phyloP scores from a whole-genome alignment of 2,888 invertebrate species.

The Stratiomys singularior region DNA sequence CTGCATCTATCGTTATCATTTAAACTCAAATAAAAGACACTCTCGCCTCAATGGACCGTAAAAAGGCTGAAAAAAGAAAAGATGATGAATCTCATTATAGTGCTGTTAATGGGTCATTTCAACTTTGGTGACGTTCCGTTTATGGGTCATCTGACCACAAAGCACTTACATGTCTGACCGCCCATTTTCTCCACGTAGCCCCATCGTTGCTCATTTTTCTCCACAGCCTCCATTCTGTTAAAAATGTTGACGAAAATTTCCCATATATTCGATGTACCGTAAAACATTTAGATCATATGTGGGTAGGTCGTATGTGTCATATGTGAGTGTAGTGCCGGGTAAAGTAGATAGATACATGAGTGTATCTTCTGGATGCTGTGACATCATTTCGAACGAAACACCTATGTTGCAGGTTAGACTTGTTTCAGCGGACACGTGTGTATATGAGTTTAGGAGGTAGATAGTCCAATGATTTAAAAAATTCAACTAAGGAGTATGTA shows the following conservation, averaged over 20 bases:
- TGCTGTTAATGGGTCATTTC: slow-evolving; percentile 5
- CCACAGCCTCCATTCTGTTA: background rate
- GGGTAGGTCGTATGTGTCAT: too few relatives aligned
- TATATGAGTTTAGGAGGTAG: background rate
- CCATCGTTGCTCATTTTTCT: background rate
- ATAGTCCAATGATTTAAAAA: slow-evolving; percentile 24
- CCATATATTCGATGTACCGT: background rate
- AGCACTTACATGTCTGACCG: background rate
- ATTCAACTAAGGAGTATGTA: slow-evolving; percentile 10
- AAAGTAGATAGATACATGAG: too few relatives aligned
- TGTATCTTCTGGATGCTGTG: background rate
- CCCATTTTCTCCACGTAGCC: background rate
- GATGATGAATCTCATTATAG: slow-evolving; percentile 34
- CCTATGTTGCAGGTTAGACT: background rate
- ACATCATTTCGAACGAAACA: background rate
- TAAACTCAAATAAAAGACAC: slow-evolving; percentile 7
- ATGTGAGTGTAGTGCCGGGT: too few relatives aligned
- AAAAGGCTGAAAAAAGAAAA: slow-evolving; percentile 7
- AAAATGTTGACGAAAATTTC: slow-evolving; percentile 22
- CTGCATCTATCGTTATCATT: background rate
- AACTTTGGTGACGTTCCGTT: background rate
- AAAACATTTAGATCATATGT: background rate
- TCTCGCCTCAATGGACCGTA: slow-evolving; percentile 23
- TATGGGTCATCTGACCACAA: slow-evolving; percentile 27
- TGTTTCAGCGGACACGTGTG: background rate